Evolutionary conservation across 2,113 vertebrate genomes (phyloP).

Genomic region (Petaurus breviceps): DNA sequence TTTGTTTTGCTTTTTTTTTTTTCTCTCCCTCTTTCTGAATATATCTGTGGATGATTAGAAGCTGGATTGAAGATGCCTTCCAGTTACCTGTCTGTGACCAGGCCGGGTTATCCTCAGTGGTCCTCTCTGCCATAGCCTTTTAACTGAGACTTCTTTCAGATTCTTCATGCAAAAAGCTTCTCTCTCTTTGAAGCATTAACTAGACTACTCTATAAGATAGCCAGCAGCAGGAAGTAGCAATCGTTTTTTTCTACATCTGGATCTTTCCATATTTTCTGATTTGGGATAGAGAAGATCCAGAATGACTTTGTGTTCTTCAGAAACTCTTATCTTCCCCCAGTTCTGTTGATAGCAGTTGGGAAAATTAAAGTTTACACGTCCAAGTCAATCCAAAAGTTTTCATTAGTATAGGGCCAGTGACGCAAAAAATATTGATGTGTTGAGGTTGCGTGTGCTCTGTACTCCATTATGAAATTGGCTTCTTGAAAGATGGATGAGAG

Average conservation of each 20-base stretch:
- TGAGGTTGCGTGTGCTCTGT: neutral
- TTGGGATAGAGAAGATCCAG: constrained; percentile 5
- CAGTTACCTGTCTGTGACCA: neutral
- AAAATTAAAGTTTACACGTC: fast-evolving
- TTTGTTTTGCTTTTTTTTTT: neutral
- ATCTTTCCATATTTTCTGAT: neutral
- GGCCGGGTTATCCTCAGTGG: neutral
- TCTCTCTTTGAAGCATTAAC: neutral
- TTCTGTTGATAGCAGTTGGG: neutral
- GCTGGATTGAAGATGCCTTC: neutral
- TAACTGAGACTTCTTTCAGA: neutral
- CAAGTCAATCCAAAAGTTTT: neutral
- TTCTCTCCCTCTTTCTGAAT: neutral
- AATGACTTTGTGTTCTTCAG: neutral
- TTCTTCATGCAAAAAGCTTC: neutral
- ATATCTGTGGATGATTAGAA: neutral
- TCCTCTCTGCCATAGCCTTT: neutral
- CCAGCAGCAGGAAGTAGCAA: neutral
- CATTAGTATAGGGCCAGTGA: neutral
- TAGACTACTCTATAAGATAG: neutral
- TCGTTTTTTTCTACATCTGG: neutral
- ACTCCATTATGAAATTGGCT: neutral
- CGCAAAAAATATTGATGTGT: neutral
- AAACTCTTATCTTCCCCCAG: neutral
- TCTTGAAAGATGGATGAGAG: neutral